These are phyloP conservation scores for Pachyramphus minor DNA, from an alignment of 2,113 vertebrate genomes.

Conservation along the genomic window DNA sequence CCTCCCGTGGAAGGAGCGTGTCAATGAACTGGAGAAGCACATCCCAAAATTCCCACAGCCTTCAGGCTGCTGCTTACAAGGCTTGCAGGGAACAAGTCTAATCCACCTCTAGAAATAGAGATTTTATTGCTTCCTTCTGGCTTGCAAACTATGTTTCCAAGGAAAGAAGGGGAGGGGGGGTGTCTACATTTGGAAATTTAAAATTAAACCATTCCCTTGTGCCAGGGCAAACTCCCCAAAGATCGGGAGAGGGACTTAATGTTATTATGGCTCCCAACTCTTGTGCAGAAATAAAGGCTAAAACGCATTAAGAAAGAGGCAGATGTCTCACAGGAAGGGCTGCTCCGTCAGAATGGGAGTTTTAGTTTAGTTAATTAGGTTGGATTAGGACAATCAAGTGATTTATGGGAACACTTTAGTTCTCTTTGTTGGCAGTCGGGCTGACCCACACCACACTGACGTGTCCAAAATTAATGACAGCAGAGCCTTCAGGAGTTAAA, in stretches of 20 bases:
- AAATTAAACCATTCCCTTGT: background rate
- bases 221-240: background rate
- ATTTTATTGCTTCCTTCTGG: background rate
- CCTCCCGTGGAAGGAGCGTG: background rate
- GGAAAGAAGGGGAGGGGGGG: background rate
- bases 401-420: constrained; percentile 55
- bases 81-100: background rate
- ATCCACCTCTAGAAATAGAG: background rate
- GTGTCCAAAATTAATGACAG: constrained; percentile 50
- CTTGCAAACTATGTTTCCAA: background rate
- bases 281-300: background rate
- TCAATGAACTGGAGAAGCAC: background rate
- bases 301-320: constrained; percentile 39
- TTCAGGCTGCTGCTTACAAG: background rate
- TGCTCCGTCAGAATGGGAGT: background rate
- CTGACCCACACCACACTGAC: constrained; percentile 32
- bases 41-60: background rate
- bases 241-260: background rate
- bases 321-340: constrained; percentile 52
- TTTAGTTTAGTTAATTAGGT: constrained; percentile 51
- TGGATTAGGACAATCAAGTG: constrained; percentile 54
- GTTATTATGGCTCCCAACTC: background rate
- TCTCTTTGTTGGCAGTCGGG: constrained; percentile 36
- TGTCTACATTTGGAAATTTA: background rate
- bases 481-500: constrained; percentile 52